Evolutionary conservation across 2,888 invertebrate species (phyloP).

Genomic region (Corythucha ciliata): DNA sequence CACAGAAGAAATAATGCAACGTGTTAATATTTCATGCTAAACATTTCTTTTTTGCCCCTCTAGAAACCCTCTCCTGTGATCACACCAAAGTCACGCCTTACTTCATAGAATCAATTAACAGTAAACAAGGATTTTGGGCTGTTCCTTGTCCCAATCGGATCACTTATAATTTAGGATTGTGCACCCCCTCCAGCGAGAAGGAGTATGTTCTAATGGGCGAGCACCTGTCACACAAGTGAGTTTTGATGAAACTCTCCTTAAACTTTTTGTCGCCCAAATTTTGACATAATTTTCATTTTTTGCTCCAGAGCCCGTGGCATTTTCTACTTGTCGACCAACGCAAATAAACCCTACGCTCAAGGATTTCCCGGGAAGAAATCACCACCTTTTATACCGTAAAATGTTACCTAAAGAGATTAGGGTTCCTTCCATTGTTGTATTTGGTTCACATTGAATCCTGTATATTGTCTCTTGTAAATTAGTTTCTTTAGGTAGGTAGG

Average conservation of each 20-base stretch:
- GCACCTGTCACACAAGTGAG: conserved; percentile 66
- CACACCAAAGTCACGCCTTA: conserved; percentile 85
- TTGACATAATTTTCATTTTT: conserved; percentile 7
- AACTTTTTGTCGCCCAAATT: neutral
- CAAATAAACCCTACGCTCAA: conserved; percentile 72
- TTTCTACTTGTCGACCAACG: conserved; percentile 78
- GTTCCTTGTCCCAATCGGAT: conserved; percentile 73
- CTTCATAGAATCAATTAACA: conserved; percentile 79
- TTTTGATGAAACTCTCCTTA: conserved; percentile 24
- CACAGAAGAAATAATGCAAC: neutral
- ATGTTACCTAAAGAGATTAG: neutral
- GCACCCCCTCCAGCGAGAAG: conserved; percentile 59
- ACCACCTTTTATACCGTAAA: conserved; percentile 27
- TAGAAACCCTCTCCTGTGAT: conserved; percentile 79
- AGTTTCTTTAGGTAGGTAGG: no score
- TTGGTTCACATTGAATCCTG: conserved; percentile 3
- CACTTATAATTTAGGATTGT: conserved; percentile 77
- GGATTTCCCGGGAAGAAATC: conserved; percentile 57
- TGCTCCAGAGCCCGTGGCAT: conserved; percentile 67
- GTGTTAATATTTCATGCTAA: neutral
- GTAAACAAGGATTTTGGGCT: conserved; percentile 70
- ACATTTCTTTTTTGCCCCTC: conserved; percentile 14
- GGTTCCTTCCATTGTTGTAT: no score
- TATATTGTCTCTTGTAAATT: no score
- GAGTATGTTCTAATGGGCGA: conserved; percentile 82